These are phyloP conservation scores for Cylas formicarius DNA, from an alignment of 1,140 invertebrate species.

Conservation along the genomic window DNA sequence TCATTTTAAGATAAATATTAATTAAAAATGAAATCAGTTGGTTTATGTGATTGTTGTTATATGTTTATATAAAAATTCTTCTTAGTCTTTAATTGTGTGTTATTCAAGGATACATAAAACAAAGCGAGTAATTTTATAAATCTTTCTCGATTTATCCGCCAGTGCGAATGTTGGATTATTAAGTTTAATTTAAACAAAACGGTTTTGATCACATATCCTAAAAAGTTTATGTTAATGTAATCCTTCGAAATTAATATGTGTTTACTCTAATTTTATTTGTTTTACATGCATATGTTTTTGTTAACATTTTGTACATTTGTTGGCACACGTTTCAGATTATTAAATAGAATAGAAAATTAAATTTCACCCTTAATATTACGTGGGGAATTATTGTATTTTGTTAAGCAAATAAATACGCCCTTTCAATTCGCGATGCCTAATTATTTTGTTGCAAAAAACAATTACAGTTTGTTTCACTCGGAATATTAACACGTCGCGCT, in stretches of 20 bases:
- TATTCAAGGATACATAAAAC: slow-evolving; percentile 14
- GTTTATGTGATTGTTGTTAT: no score
- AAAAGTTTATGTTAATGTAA: slow-evolving; percentile 23
- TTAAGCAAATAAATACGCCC: slow-evolving; percentile 21
- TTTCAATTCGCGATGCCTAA: slow-evolving; percentile 22
- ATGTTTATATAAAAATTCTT: slow-evolving; percentile 18
- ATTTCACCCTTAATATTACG: slow-evolving; percentile 22
- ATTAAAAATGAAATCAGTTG: no score
- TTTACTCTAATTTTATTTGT: slow-evolving; percentile 25
- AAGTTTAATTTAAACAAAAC: slow-evolving; percentile 21
- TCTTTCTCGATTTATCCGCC: slow-evolving; percentile 16
- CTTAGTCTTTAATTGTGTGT: slow-evolving; percentile 9
- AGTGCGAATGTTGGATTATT: slow-evolving; percentile 18
- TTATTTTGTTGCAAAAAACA: slow-evolving; percentile 19
- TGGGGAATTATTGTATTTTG: slow-evolving; percentile 21
- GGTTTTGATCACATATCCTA: slow-evolving; percentile 16
- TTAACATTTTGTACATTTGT: slow-evolving; percentile 23
- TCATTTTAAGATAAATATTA: no score
- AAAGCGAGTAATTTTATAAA: slow-evolving; percentile 13
- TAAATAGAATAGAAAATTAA: slow-evolving; percentile 23
- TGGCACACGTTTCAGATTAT: slow-evolving; percentile 24
- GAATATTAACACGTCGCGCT: not conserved
- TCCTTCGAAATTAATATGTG: slow-evolving; percentile 23
- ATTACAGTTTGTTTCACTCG: slow-evolving; percentile 1
- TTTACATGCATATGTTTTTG: slow-evolving; percentile 23